A percentile compares a stretch with the other conserved stretches of the same genome.
phyloP scores from a whole-genome alignment of 2,113 vertebrate genomes.

The Dasyornis broadbenti region DNA sequence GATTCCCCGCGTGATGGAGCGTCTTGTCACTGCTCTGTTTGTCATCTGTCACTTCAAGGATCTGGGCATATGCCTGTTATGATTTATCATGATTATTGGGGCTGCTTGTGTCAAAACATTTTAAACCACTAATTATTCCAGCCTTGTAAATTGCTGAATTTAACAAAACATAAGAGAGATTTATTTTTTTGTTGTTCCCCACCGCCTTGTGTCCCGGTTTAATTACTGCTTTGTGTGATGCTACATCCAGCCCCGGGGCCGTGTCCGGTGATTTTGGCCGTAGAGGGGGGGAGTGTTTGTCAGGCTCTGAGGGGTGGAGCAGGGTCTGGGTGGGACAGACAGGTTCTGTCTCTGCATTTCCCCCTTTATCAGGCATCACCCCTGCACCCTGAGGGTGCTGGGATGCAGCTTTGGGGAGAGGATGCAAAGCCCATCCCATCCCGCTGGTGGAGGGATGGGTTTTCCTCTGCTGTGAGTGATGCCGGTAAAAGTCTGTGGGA shows the following conservation, averaged over 20 bases:
- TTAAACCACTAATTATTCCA: constrained; percentile 75
- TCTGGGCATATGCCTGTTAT: constrained; percentile 73
- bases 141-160: constrained; percentile 68
- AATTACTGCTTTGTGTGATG: background rate
- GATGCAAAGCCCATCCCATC: background rate
- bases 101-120: constrained; percentile 69
- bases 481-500: background rate
- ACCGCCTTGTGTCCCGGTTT: background rate
- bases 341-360: accelerated
- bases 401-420: background rate
- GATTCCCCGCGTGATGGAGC: constrained; percentile 68
- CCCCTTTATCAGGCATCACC: background rate
- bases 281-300: background rate
- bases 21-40: constrained; percentile 77
- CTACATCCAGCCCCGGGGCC: background rate
- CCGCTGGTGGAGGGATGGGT: background rate
- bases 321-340: background rate
- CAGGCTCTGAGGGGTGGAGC: background rate
- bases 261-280: accelerated
- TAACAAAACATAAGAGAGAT: constrained; percentile 45
- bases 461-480: background rate
- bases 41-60: constrained; percentile 82
- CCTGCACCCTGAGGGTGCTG: accelerated
- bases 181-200: background rate
- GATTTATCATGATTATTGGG: constrained; percentile 72